Base-by-base conservation (phyloP, 2,888 invertebrate genomes). In the Agonopterix arenella region DNA sequence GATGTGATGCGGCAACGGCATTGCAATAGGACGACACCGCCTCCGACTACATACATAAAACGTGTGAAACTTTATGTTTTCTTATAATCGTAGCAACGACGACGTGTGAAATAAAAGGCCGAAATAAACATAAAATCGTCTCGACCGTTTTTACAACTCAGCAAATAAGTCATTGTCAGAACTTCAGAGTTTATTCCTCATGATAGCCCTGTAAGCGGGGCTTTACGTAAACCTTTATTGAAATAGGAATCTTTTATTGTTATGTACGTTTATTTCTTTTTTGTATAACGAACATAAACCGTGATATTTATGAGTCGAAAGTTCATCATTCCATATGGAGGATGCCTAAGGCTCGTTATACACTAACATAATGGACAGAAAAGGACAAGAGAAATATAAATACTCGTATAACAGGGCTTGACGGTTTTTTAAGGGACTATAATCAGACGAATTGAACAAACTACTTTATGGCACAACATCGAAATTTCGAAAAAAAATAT, bases 151-250 rank as follows among this genome's bases (percentile, higher is more conserved):
- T 82, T 81, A 81, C 70, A 74, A 75, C 80, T 73, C 66, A 50
- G 70, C 71, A 74, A 77, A 80, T 78, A 80, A 80, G 73, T 75
- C 75, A 80, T 78, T 78, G 78, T 76, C 68, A 69, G 68, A 70
- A 70, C 62, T 69, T 63, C 60, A 64, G 64, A 59, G 65, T 73
- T 70, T 66, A 70, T 70, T 68, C 66, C 63, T 61, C 71, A 68
- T 70, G 74, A 75, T 75, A 67, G 68, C 61, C 62, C 68, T 70
- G 66, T 75, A 76, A 76, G 61, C 65, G 66, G 58, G 59, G 59
- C 59, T 66, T 64, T 64, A 62, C 64, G 65, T 57, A 60, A 59
- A 62, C 63, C 60, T 70, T 76, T 71, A 72, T 68, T 70, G 71
- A 67, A 69, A 66, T 62, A 64, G 57, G 54, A 64, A 63, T 62